A percentile compares a stretch with the other conserved stretches of the same genome.
Conservation (phyloP, 92 coral and sea anemone genomes). For the Zoanthus sociatus region DNA sequence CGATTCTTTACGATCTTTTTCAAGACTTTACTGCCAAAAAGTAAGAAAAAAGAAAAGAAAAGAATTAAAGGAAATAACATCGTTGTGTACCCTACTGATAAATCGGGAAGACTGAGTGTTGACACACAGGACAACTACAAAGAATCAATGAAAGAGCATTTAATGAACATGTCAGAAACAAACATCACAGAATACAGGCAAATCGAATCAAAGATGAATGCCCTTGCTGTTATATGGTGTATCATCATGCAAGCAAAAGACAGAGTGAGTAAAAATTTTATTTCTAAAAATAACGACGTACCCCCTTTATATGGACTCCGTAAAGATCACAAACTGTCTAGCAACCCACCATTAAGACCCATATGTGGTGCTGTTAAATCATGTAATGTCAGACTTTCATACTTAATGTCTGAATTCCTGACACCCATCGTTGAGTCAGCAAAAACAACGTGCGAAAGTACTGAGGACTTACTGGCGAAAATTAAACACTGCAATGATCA, state of each 20-base stretch:
- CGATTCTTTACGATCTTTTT: too few relatives aligned
- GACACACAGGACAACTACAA: background rate
- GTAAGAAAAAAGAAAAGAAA: too few relatives aligned
- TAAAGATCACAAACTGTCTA: background rate
- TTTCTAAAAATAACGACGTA: background rate
- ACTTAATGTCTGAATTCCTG: background rate
- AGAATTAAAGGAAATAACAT: slow-evolving; percentile 7
- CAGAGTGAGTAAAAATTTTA: background rate
- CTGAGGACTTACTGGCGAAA: background rate
- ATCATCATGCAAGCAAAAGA: background rate
- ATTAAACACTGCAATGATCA: background rate
- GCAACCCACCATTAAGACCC: background rate
- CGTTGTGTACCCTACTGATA: slow-evolving; percentile 14
- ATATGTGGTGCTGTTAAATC: background rate
- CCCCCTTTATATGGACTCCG: slow-evolving; percentile 4
- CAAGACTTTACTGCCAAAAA: too few relatives aligned
- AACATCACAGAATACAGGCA: background rate
- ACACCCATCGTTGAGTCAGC: background rate
- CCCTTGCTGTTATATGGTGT: background rate
- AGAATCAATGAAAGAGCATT: slow-evolving; percentile 6
- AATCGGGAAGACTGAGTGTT: slow-evolving; percentile 17
- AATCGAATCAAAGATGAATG: background rate
- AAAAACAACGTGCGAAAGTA: background rate
- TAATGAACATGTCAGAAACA: background rate
- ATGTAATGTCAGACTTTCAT: background rate